Evolutionary conservation across 2,888 invertebrate genomes (phyloP), one percentile per base, ranked within the genome.

Genomic region (Sminthurinus aureus): DNA sequence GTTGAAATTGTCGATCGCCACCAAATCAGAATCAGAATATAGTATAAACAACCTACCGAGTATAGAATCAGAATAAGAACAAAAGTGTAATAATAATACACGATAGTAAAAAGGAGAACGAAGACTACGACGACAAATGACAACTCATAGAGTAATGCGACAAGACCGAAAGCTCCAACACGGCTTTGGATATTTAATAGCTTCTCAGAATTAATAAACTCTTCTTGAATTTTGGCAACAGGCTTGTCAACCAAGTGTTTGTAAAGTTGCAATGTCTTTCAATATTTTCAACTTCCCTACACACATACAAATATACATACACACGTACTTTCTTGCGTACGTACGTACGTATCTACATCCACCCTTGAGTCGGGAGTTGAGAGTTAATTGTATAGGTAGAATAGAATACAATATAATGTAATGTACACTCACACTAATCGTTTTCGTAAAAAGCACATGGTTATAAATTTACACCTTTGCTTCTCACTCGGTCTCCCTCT

Each of bases 221-320:
- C 75, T 82, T 66, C 77, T 82, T 69, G 69, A 82, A 76, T 82
- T 79, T 82, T 82, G 82, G 82, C 82, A 82, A 77, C 82, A 77
- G 38, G 67, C 82, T 75, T 76, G 50, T 66, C 76, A 82, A 38
- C 75, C 69, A 76, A 82, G 51, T 74, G 81, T 76, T 38, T 38
- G 38, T 38, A 38, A 38, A 38, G 38, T 38, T 38, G 38, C 38
- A 38, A 38, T 38, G 38, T 38, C 38, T 38, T 38, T 38, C 38
- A 38, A 75, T 75, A 81, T 75, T 81, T 81, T 22, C 2, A 58
- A 58, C 58, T 58, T 58, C 58, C 58, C 9, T 58, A 58, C 58
- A 58, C 2, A 58, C 58, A 58, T 9, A 13, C 58, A 58, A 6
- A 58, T 58, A 58, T 9, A 58, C 58, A 58, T 11, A 58, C 58